Percentiles rank a stretch among this genome's conserved stretches.
phyloP scores from a whole-genome alignment of 2,888 invertebrate genomes.

The Abrostola tripartita region DNA sequence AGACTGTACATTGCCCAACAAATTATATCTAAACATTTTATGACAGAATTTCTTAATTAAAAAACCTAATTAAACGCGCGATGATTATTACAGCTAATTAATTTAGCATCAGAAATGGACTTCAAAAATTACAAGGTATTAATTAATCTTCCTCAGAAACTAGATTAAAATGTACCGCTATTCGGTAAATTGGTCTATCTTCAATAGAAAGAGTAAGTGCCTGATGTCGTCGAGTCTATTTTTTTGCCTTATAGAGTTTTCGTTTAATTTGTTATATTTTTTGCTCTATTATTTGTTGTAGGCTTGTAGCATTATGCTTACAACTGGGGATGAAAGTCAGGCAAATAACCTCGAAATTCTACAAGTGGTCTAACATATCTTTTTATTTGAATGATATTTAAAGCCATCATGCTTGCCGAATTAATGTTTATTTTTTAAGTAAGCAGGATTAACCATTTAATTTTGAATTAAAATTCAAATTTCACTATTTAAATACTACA shows the following conservation, averaged over 20 bases:
- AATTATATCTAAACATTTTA: constrained; percentile 22
- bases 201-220: constrained; percentile 4
- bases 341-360: neutral
- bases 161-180: constrained; percentile 60
- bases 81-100: constrained; percentile 30
- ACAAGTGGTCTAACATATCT: neutral
- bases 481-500: too few relatives aligned
- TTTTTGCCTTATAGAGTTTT: constrained; percentile 25
- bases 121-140: constrained; percentile 42
- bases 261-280: constrained; percentile 25
- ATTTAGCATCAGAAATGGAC: constrained; percentile 38
- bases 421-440: too few relatives aligned
- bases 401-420: neutral
- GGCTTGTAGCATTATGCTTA: neutral
- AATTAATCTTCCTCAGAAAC: constrained; percentile 65
- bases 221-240: constrained; percentile 9
- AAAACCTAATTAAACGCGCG: constrained; percentile 46
- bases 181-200: constrained; percentile 39
- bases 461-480: too few relatives aligned
- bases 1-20: constrained; percentile 7
- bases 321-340: neutral
- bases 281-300: constrained; percentile 29
- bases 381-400: constrained; percentile 10
- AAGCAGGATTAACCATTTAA: neutral
- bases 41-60: constrained; percentile 36